Conservation (phyloP, 2,113 vertebrate genomes). For the Pelecanus crispus region DNA sequence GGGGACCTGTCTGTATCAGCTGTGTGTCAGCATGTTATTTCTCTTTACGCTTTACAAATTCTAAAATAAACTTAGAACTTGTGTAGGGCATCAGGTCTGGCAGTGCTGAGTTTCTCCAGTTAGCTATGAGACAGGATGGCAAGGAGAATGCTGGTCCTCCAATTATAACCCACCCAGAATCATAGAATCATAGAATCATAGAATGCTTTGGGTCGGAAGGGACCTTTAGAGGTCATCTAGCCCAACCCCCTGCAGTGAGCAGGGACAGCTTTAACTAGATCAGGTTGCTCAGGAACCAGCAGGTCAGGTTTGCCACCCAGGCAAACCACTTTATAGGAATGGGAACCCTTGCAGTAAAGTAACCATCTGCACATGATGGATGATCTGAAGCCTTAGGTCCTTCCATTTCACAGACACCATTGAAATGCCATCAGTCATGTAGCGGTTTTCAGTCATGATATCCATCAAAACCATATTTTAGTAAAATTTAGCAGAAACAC, state of each 20-base stretch:
- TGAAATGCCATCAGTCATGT: not conserved
- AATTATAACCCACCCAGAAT: not conserved
- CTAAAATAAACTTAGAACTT: not conserved
- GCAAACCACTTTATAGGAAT: not conserved
- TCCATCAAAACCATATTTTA: conserved; percentile 11
- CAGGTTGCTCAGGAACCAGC: too few relatives aligned
- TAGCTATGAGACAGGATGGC: accelerated
- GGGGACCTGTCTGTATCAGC: not conserved
- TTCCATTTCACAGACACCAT: not conserved
- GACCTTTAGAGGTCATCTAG: too few relatives aligned
- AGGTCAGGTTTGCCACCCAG: too few relatives aligned
- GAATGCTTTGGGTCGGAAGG: too few relatives aligned
- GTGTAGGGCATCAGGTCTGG: not conserved
- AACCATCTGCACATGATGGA: not conserved
- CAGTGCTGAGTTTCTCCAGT: not conserved
- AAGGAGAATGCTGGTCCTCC: not conserved
- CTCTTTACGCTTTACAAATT: not conserved
- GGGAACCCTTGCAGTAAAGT: not conserved
- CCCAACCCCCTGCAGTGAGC: too few relatives aligned
- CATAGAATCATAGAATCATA: too few relatives aligned
- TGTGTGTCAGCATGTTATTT: not conserved
- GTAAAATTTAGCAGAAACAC: not conserved
- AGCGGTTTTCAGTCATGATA: not conserved
- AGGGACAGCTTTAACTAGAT: too few relatives aligned
- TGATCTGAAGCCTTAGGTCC: not conserved